These are phyloP conservation scores for Troides helena DNA, from an alignment of 2,888 invertebrate genomes.

Conservation along the genomic window DNA sequence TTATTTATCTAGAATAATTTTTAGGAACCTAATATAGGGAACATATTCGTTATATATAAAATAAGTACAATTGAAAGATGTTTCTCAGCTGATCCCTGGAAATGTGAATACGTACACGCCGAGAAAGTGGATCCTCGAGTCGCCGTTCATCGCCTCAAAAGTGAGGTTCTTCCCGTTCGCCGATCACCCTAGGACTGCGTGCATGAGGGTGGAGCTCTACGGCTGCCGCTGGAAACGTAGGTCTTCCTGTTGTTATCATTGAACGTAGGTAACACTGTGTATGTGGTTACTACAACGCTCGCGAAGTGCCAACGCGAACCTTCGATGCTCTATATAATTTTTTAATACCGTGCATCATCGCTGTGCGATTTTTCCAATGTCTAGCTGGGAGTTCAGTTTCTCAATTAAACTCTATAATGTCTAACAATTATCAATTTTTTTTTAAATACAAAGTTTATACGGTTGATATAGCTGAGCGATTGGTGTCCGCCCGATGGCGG, in stretches of 20 bases:
- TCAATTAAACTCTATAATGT: too few relatives aligned
- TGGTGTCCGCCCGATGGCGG: constrained; percentile 49
- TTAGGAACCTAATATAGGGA: too few relatives aligned
- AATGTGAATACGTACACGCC: constrained; percentile 89
- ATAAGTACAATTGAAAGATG: constrained; percentile 1
- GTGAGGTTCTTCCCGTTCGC: constrained; percentile 94
- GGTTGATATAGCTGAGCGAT: constrained; percentile 42
- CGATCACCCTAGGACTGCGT: constrained; percentile 91
- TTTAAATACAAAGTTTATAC: too few relatives aligned
- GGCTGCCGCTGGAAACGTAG: constrained; percentile 85
- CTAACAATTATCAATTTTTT: too few relatives aligned
- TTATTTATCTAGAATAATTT: too few relatives aligned
- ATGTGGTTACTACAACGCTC: constrained; percentile 31
- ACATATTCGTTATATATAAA: not conserved
- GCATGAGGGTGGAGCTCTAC: constrained; percentile 95
- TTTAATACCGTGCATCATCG: not conserved
- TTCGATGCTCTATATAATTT: too few relatives aligned
- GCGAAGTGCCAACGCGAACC: constrained; percentile 23
- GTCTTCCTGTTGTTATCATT: constrained; percentile 42
- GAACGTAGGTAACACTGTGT: constrained; percentile 35
- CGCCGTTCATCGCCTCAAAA: constrained; percentile 91
- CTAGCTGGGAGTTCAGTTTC: too few relatives aligned
- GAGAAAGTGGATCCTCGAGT: constrained; percentile 85
- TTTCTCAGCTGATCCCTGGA: constrained; percentile 85
- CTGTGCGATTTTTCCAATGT: constrained; percentile 29